Evolutionary conservation across 2,888 invertebrate species (phyloP).

Genomic region (Lacanobia wlatinum): DNA sequence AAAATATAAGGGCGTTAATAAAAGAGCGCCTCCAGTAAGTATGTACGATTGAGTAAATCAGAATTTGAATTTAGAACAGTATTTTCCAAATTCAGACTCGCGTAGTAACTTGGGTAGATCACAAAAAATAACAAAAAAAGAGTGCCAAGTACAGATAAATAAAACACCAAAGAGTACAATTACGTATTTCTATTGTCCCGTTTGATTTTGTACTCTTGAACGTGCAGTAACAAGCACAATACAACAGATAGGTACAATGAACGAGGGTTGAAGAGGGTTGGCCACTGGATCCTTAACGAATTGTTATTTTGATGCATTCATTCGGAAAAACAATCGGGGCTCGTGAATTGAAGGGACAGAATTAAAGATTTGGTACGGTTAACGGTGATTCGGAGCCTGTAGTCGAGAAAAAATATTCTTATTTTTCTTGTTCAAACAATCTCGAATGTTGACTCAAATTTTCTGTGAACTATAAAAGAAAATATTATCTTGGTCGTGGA

Average conservation of each 20-base stretch:
- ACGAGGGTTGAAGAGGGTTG: slow-evolving; percentile 76
- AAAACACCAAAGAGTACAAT: slow-evolving; percentile 55
- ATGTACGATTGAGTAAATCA: not conserved
- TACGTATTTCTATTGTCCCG: slow-evolving; percentile 51
- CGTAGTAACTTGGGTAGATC: not conserved
- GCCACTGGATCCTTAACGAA: slow-evolving; percentile 82
- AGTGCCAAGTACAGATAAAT: slow-evolving; percentile 35
- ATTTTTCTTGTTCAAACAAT: slow-evolving; percentile 50
- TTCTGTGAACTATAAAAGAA: slow-evolving; percentile 18
- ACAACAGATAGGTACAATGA: slow-evolving; percentile 66
- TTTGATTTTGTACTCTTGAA: slow-evolving; percentile 61
- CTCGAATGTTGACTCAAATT: slow-evolving; percentile 12
- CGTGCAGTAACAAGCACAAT: slow-evolving; percentile 57
- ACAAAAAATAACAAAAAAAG: not conserved
- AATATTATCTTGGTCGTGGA: slow-evolving; percentile 9
- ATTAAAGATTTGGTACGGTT: slow-evolving; percentile 85
- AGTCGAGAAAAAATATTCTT: slow-evolving; percentile 64
- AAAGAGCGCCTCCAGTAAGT: not conserved
- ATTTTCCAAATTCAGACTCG: slow-evolving; percentile 5
- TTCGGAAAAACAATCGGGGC: slow-evolving; percentile 88
- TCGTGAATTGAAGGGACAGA: slow-evolving; percentile 83
- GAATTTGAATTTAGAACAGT: not conserved
- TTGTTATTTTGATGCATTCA: slow-evolving; percentile 89
- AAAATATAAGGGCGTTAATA: no score
- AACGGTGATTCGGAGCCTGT: slow-evolving; percentile 75